phyloP scores from a whole-genome alignment of 2,797 vertebrate genomes.

The Aphelocoma californica region DNA sequence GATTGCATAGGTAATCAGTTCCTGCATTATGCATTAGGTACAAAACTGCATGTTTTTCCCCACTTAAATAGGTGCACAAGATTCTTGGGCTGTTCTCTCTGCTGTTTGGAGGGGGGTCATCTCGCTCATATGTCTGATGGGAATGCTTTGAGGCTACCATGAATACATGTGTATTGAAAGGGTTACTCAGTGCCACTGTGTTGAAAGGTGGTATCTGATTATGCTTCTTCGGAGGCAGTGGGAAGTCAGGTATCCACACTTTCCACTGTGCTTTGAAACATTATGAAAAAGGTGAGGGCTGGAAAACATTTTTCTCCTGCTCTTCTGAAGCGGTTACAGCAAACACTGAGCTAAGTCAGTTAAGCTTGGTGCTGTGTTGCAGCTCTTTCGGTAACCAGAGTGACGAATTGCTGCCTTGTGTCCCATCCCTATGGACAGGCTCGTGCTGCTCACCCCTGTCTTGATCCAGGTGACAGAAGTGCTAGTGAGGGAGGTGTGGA shows the following conservation, averaged over 20 bases:
- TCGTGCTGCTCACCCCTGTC: not conserved
- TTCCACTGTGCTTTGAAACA: not conserved
- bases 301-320: not conserved
- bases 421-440: not conserved
- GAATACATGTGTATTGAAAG: not conserved
- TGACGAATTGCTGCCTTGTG: not conserved
- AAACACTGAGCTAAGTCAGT: not conserved
- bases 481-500: not conserved
- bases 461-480: accelerated
- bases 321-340: not conserved
- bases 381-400: accelerated
- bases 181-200: not conserved
- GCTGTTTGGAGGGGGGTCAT: not conserved
- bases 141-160: not conserved
- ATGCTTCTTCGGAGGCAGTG: not conserved
- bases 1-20: not conserved
- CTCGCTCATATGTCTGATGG: not conserved
- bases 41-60: not conserved
- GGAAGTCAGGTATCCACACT: not conserved
- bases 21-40: not conserved
- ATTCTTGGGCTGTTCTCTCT: not conserved
- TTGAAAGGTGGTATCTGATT: not conserved
- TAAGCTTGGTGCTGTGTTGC: not conserved
- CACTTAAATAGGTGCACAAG: not conserved
- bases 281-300: not conserved